A percentile compares a stretch with the other conserved stretches of the same genome.
phyloP scores from a whole-genome alignment of 2,113 vertebrate genomes.

The Machaerirhynchus nigripectus region DNA sequence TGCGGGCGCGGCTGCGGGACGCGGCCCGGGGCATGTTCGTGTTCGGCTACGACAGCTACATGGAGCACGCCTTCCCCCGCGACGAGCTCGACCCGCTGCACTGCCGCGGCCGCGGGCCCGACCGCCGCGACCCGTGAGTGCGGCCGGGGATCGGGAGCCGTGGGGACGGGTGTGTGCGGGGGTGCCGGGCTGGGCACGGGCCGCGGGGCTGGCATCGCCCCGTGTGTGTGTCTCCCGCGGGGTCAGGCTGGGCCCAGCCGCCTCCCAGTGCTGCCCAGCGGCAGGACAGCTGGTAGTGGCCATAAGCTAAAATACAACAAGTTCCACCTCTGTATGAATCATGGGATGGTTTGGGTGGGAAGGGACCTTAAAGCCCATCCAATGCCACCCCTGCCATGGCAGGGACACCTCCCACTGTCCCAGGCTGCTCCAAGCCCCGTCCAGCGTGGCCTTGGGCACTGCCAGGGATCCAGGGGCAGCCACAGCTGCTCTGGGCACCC shows the following conservation, averaged over 20 bases:
- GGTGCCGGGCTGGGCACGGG: neutral
- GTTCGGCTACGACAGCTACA: no score
- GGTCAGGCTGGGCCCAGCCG: neutral
- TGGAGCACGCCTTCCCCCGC: no score
- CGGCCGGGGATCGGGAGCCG: neutral
- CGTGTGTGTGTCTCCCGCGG: no score
- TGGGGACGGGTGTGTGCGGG: neutral
- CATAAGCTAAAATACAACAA: neutral
- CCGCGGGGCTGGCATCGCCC: neutral
- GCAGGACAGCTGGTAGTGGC: accelerated
- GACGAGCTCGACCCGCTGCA: no score
- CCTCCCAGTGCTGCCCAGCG: neutral
- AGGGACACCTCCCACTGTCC: neutral
- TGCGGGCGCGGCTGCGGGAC: no score
- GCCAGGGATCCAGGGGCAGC: neutral
- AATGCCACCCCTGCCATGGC: neutral
- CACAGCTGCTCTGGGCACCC: neutral
- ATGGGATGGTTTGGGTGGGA: neutral
- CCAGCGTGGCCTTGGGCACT: neutral
- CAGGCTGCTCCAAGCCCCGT: neutral
- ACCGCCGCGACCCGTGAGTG: slow-evolving; percentile 90
- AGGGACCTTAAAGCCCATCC: accelerated
- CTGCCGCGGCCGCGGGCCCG: neutral
- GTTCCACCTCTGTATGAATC: accelerated
- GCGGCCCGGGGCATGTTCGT: no score